A percentile compares a stretch with the other conserved stretches of the same genome.
These are phyloP conservation scores for Endomychus coccineus DNA, from an alignment of 2,888 invertebrate genomes.

Conservation along the genomic window DNA sequence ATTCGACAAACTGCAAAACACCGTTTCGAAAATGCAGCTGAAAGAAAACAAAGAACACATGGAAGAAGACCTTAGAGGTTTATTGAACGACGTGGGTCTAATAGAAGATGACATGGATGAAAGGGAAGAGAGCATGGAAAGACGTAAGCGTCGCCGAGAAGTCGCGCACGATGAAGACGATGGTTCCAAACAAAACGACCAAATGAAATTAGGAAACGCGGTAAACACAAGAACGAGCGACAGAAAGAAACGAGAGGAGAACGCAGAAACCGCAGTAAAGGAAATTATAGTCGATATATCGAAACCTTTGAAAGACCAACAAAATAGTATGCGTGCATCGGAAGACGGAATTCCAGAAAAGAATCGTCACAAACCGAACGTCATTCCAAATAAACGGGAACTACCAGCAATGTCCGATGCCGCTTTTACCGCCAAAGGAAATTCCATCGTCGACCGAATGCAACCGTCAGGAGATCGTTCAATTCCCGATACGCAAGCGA, in stretches of 20 bases:
- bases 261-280: no score
- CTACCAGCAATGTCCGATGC: no score
- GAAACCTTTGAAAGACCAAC: no score
- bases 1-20: slow-evolving; percentile 9
- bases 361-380: slow-evolving; percentile 5
- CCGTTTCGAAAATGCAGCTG: slow-evolving; percentile 21
- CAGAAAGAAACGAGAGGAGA: slow-evolving; percentile 1
- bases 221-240: slow-evolving; percentile 7
- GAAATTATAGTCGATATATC: no score
- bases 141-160: neutral
- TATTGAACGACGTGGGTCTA: slow-evolving; percentile 32
- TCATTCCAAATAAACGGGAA: slow-evolving; percentile 13
- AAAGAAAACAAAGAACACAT: slow-evolving; percentile 23
- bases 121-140: slow-evolving; percentile 16
- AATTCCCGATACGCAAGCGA: neutral
- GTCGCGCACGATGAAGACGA: slow-evolving; percentile 7
- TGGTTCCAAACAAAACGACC: no score
- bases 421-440: neutral
- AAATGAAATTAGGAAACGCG: no score
- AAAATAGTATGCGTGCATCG: no score
- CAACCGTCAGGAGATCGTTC: neutral
- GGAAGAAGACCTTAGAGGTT: slow-evolving; percentile 26
- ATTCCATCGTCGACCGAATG: neutral
- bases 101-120: slow-evolving; percentile 26
- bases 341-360: neutral